Evolutionary conservation across 2,797 vertebrate species (phyloP), one percentile per base, ranked within the genome.

Genomic region (Poeciliopsis presidionis): DNA sequence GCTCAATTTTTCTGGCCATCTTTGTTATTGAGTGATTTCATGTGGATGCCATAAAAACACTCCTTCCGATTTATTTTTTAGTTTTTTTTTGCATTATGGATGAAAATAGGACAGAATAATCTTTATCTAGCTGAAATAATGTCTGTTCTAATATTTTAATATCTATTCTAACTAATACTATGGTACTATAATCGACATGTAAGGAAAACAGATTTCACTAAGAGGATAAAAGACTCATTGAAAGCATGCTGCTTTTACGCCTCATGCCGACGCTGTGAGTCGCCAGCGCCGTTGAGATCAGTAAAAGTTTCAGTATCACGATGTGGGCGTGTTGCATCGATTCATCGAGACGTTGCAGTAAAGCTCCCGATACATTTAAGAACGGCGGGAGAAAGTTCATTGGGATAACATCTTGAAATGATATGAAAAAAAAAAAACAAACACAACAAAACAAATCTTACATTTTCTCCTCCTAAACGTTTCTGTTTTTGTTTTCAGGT

Each of bases 401-500:
- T 16, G 3, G 1, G 16, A 28, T 75, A 5, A 1, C 0, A 13
- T 75, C 74, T 43, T 3, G 36, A 75, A 39, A 33, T 7, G 30
- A 51, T 71, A 65, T 14, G 41, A 7, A 2, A 6, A 6, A 8
- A 18, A 22, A 8, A 8, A 22, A 53, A 36, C 3, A 36, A 36
- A 36, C 3, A 36, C 4, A 33, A 33, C 33, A 33, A 33, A 33
- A 33, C 1, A 33, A 33, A 53, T 53, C 7, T 51, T 51, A 22
- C 7, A 25, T 65, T 39, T 69, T 11, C 30, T 1, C 18, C 18
- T 30, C 14, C 71, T 12, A 59, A 75, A 33, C 63, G 8, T 2
- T 22, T 59, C 30, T 78, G 12, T 30, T 57, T 0, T 5, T 53
- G n/a, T 53, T 49, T 70, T 36, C 72, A 94, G 94, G 65, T 30